Evolutionary conservation across 1,140 invertebrate genomes (phyloP).

Genomic region (Drosophila jambulina): DNA sequence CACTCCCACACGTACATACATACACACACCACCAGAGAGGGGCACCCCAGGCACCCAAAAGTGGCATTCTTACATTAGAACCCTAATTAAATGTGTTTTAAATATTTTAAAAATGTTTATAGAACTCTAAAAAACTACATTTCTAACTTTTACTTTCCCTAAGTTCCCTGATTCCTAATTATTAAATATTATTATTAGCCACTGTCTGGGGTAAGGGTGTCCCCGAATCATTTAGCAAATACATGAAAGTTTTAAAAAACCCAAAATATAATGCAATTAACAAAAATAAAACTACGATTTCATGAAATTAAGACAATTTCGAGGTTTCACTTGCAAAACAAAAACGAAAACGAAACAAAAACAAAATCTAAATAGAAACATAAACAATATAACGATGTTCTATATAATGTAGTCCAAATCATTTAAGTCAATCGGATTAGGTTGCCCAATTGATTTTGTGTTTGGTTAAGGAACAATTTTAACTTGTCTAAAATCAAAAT

Average conservation of each 20-base stretch:
- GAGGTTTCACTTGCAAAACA: constrained; percentile 76
- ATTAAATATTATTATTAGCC: constrained; percentile 1
- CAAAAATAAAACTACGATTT: constrained; percentile 65
- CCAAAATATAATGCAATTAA: constrained; percentile 30
- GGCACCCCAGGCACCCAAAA: neutral
- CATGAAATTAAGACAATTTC: constrained; percentile 82
- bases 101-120: constrained; percentile 4
- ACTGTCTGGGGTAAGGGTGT: neutral
- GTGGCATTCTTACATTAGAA: neutral
- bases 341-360: constrained; percentile 13
- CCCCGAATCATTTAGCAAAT: constrained; percentile 48
- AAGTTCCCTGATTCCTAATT: neutral
- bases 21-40: constrained; percentile 18
- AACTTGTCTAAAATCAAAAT: constrained; percentile 47
- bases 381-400: constrained; percentile 36
- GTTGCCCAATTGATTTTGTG: constrained; percentile 31
- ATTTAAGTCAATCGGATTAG: constrained; percentile 37
- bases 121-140: neutral
- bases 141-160: neutral
- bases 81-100: neutral
- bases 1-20: constrained; percentile 25
- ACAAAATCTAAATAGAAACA: constrained; percentile 35
- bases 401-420: constrained; percentile 53
- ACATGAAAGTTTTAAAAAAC: constrained; percentile 15
- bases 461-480: constrained; percentile 35